Base-by-base conservation (phyloP, 2,113 vertebrate species). In the Channa argus region DNA sequence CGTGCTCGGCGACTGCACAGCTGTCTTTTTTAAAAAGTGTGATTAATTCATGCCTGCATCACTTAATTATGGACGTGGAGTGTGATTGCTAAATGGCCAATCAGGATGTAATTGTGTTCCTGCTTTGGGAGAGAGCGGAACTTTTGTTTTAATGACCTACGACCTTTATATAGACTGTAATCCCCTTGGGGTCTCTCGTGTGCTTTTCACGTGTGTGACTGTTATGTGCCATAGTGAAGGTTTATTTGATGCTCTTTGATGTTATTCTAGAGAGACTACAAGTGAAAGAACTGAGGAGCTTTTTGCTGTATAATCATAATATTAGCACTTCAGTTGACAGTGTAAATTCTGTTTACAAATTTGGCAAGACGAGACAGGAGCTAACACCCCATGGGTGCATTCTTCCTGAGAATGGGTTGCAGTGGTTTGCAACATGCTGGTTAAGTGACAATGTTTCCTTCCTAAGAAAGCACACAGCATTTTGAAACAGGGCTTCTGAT, bases 51-150 rank as follows among this genome's bases (percentile, higher is more conserved):
- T 80, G 73, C 43, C 84, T 89, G 83, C 89, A 68, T 93, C 87
- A 77, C 76, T 83, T 93, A 91, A 92, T 94, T 88, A 90, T 66
- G 52, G 74, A 80, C 69, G 64, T 73, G 72, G 72, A 60, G 79
- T 51, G 84, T 90, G 90, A 94, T 91, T 92, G 88, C 92, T 92
- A 90, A 92, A 93, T 67, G 89, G 89, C 88, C 90, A 92, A 93
- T 94, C 91, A 92, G 80, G 79, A 82, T 75, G 84, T 91, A 82
- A 93, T 93, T 93, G 92, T 93, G 71, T 82, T 67, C 72, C 76
- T 4, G 70, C 83, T 77, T 88, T 76, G 58, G 58, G 76, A 71
- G 64, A 63, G 63, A 85, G 79, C 54, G 15, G 79, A 93, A 84
- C 84, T 89, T 90, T 90, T 89, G 84, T 90, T 88, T 88, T 87